Evolutionary conservation across 2,888 invertebrate species (phyloP), one percentile per base, ranked within the genome.

Genomic region (Hypena proboscidalis): DNA sequence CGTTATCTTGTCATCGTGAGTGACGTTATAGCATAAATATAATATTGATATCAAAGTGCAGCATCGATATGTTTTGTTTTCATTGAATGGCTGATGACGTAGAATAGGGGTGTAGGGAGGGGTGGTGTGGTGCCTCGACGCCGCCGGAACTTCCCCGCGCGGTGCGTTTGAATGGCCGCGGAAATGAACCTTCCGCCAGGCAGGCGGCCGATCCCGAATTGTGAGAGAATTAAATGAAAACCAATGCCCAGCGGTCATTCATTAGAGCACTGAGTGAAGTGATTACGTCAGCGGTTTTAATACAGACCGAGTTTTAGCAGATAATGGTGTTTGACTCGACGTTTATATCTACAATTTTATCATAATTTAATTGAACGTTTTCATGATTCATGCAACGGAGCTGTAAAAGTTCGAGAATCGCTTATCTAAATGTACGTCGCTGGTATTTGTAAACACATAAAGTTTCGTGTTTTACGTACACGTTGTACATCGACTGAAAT

Each of bases 1-100:
- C 19, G 30, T 37, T 48, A 46, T 62, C 63, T 17, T 55, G 36
- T 46, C 37, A 38, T 44, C 21, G 22, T 20, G 45, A 23, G 15
- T 14, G 34, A 48, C 34, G 31, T 34, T 27, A 26, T 23, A 9
- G 11, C 13, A 14, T 7, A 20, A 9, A 13, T 14, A 4, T 17
- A 11, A 10, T n/a, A 19, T 17, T n/a, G 19, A 17, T 13, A 25
- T 29, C 33, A 10, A 11, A 10, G 22, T 19, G 7, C 30, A n/a
- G 10, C 22, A 32, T 35, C 20, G 19, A 31, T 29, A 20, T 23
- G 25, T 32, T 31, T 36, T 36, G 36, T 43, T 40, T 40, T 31
- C 9, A 39, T 39, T 39, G 7, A 32, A 39, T 32, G 20, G 14
- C 8, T 31, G 20, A n/a, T n/a, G n/a, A n/a, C 0, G 10, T 4